These are phyloP conservation scores for Gobio gobio DNA, from an alignment of 2,113 vertebrate species.

Conservation along the genomic window DNA sequence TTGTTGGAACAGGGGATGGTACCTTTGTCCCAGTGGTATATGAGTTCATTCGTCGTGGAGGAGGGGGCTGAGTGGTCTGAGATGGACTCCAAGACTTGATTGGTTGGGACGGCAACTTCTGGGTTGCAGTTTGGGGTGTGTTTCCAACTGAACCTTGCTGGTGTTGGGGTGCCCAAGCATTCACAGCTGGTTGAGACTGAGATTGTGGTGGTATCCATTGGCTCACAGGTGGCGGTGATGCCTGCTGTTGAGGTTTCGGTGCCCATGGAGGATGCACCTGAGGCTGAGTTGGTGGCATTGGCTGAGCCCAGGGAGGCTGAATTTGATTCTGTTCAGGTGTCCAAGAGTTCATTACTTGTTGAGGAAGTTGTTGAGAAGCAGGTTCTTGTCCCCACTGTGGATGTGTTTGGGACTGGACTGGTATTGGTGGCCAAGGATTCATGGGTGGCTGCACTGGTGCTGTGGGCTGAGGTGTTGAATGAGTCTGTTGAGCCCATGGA, in stretches of 20 bases:
- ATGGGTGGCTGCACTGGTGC: slow-evolving; percentile 44
- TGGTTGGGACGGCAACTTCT: slow-evolving; percentile 67
- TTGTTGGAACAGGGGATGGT: slow-evolving; percentile 75
- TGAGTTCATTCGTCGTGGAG: slow-evolving; percentile 76
- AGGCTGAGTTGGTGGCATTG: slow-evolving; percentile 61
- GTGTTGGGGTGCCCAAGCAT: slow-evolving; percentile 65
- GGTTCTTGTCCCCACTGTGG: slow-evolving; percentile 42
- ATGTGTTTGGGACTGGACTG: slow-evolving; percentile 43
- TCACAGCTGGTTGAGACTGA: slow-evolving; percentile 61
- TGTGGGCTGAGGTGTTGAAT: slow-evolving; percentile 42
- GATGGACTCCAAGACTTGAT: slow-evolving; percentile 76
- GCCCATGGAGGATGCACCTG: slow-evolving; percentile 71
- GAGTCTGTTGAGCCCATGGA: slow-evolving; percentile 51
- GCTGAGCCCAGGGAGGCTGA: slow-evolving; percentile 69
- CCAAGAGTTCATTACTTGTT: slow-evolving; percentile 66
- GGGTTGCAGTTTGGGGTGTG: slow-evolving; percentile 59
- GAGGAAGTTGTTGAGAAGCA: slow-evolving; percentile 41
- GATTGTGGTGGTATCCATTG: slow-evolving; percentile 67
- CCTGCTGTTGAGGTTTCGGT: slow-evolving; percentile 59
- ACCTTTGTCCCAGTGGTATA: slow-evolving; percentile 74
- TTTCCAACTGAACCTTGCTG: slow-evolving; percentile 63
- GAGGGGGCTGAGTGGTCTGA: slow-evolving; percentile 72
- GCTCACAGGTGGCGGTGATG: slow-evolving; percentile 60
- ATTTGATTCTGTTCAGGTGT: slow-evolving; percentile 67
- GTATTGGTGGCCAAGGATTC: slow-evolving; percentile 41